Evolutionary conservation across 2,888 invertebrate genomes (phyloP).

Genomic region (Stenodera caucasica): DNA sequence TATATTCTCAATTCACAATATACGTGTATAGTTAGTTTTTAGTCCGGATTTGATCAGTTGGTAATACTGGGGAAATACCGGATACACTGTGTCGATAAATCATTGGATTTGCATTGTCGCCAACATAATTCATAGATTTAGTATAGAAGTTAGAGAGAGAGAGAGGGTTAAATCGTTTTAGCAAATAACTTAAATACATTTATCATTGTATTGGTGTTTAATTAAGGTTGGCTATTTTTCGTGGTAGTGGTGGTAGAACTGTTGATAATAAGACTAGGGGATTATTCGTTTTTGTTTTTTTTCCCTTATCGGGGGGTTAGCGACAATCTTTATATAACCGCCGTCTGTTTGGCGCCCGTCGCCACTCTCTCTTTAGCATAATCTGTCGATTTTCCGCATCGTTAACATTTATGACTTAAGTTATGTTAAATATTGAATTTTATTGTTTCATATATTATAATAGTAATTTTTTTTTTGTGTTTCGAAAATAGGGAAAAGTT

Average conservation of each 20-base stretch:
- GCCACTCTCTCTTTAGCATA: constrained; percentile 25
- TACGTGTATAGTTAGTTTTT: constrained; percentile 12
- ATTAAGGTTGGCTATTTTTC: constrained; percentile 39
- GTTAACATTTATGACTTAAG: constrained; percentile 22
- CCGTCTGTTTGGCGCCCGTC: constrained; percentile 6
- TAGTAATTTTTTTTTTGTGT: background rate
- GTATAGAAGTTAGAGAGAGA: constrained; percentile 20
- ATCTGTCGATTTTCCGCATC: constrained; percentile 30
- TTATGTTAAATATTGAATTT: constrained; percentile 14
- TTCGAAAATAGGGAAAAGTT: constrained; percentile 87
- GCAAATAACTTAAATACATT: constrained; percentile 51
- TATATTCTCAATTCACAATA: constrained; percentile 9
- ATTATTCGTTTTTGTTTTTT: constrained; percentile 33
- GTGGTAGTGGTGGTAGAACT: too few relatives aligned
- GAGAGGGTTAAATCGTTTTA: constrained; percentile 44
- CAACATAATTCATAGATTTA: constrained; percentile 53
- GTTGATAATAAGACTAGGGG: background rate
- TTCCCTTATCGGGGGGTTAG: background rate
- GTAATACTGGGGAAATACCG: constrained; percentile 50
- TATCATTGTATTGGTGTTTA: constrained; percentile 48
- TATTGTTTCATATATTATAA: constrained; percentile 5
- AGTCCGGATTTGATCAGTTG: constrained; percentile 42
- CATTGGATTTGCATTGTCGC: constrained; percentile 46
- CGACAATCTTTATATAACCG: background rate
- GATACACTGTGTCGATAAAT: constrained; percentile 44